These are phyloP conservation scores for Coilia nasus DNA, from an alignment of 2,797 vertebrate genomes.

Conservation along the genomic window DNA sequence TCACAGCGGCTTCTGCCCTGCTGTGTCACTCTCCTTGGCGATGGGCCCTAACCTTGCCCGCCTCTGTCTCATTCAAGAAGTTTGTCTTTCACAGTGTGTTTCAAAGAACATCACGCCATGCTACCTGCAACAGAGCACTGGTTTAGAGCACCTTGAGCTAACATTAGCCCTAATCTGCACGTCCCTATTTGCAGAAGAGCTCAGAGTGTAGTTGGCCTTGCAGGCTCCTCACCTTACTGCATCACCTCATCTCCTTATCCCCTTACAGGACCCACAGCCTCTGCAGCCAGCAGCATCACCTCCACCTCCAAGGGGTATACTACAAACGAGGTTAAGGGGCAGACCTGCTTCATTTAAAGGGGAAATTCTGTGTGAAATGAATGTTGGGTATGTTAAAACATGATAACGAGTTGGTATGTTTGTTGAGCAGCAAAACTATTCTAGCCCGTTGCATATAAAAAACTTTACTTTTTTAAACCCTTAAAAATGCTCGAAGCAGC, in stretches of 20 bases:
- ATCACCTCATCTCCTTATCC: conserved; percentile 32
- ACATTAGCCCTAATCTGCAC: conserved; percentile 40
- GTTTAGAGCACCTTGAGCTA: conserved; percentile 32
- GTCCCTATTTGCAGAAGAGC: conserved; percentile 31
- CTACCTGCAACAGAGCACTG: not conserved
- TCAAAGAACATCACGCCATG: not conserved
- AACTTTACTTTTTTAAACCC: too few relatives aligned
- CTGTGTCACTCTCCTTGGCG: not conserved
- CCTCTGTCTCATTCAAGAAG: not conserved
- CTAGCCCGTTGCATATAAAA: too few relatives aligned
- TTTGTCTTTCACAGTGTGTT: not conserved
- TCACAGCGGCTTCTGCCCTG: not conserved
- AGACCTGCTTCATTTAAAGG: too few relatives aligned
- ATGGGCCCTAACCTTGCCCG: not conserved
- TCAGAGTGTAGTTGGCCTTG: not conserved
- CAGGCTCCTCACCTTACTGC: not conserved
- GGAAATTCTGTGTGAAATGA: too few relatives aligned
- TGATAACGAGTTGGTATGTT: too few relatives aligned
- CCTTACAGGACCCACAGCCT: not conserved
- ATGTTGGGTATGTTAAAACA: too few relatives aligned
- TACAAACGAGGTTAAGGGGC: too few relatives aligned
- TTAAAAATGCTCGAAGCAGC: too few relatives aligned
- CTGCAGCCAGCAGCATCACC: not conserved
- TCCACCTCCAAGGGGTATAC: not conserved
- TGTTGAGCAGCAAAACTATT: too few relatives aligned